Conservation (phyloP, 1,140 invertebrate genomes). For the Drosophila equinoxialis region DNA sequence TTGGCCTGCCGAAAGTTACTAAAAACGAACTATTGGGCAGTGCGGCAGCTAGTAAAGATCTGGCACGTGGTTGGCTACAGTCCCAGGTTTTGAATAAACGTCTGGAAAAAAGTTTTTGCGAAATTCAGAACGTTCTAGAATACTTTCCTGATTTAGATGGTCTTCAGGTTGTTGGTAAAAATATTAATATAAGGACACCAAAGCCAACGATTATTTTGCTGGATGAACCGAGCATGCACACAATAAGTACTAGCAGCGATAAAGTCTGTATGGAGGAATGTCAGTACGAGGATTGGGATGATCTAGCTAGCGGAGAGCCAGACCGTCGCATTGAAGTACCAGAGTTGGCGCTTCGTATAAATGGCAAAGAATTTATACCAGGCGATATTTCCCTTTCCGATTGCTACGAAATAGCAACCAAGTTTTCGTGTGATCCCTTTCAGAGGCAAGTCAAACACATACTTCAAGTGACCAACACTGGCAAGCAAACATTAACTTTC, state of each 20-base stretch:
- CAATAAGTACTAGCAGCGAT: conserved; percentile 30
- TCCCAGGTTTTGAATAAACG: conserved; percentile 54
- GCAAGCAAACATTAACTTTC: conserved; percentile 58
- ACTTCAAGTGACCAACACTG: conserved; percentile 59
- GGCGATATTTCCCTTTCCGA: conserved; percentile 21
- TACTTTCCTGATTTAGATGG: conserved; percentile 63
- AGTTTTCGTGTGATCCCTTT: conserved; percentile 61
- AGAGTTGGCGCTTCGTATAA: conserved; percentile 45
- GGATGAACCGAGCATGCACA: conserved; percentile 19
- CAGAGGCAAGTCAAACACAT: conserved; percentile 36
- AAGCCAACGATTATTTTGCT: conserved; percentile 10
- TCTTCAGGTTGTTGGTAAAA: conserved; percentile 54
- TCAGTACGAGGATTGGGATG: not conserved
- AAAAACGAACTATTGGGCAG: conserved; percentile 58
- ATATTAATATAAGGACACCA: not conserved
- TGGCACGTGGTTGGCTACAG: conserved; percentile 45
- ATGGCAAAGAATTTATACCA: conserved; percentile 42
- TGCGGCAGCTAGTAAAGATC: conserved; percentile 14
- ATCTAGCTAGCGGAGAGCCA: not conserved
- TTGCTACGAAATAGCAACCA: conserved; percentile 38
- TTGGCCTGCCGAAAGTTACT: conserved; percentile 49
- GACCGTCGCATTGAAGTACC: not conserved
- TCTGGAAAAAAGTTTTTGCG: conserved; percentile 37
- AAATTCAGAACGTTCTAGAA: conserved; percentile 62
- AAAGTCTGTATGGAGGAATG: conserved; percentile 24